A percentile compares a stretch with the other conserved stretches of the same genome.
Conservation (phyloP, 1,140 invertebrate genomes). For the Drosophila bocki region DNA sequence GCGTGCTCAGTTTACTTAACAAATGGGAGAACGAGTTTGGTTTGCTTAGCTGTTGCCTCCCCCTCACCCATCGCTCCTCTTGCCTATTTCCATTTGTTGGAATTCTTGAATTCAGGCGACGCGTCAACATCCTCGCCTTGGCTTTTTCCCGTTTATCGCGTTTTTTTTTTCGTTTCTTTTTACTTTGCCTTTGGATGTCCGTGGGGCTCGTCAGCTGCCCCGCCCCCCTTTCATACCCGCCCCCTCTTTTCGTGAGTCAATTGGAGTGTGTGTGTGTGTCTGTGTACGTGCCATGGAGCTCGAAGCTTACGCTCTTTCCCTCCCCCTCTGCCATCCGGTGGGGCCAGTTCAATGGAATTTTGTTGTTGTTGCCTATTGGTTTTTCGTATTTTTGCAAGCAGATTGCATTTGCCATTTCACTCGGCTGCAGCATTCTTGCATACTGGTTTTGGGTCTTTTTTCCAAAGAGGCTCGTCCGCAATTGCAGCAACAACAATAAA, state of each 20-base stretch:
- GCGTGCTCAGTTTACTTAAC: constrained; percentile 15
- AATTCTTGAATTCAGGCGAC: constrained; percentile 33
- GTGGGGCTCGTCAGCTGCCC: constrained; percentile 69
- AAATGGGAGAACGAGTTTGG: constrained; percentile 36
- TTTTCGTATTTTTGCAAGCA: constrained; percentile 30
- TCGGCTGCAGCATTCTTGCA: constrained; percentile 5
- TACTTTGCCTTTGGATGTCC: constrained; percentile 49
- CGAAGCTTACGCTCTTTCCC: constrained; percentile 11
- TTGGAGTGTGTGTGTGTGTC: constrained; percentile 8
- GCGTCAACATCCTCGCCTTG: constrained; percentile 42
- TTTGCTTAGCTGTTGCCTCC: constrained; percentile 27
- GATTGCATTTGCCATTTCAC: constrained; percentile 28
- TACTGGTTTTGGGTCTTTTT: constrained; percentile 1
- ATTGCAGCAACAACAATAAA: constrained; percentile 21
- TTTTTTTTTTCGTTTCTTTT: constrained; percentile 5
- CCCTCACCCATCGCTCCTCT: not conserved
- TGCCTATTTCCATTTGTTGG: constrained; percentile 11
- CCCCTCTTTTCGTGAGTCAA: constrained; percentile 3
- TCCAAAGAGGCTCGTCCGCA: constrained; percentile 48
- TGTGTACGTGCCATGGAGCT: constrained; percentile 37
- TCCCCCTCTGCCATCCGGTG: constrained; percentile 5
- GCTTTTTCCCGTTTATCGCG: constrained; percentile 15
- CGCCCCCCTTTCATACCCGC: constrained; percentile 14
- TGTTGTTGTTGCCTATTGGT: constrained; percentile 37
- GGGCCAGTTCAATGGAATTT: constrained; percentile 55